A percentile compares a stretch with the other conserved stretches of the same genome.
Evolutionary conservation across 2,888 invertebrate species (phyloP).

Genomic region (Clepsis dumicolana): DNA sequence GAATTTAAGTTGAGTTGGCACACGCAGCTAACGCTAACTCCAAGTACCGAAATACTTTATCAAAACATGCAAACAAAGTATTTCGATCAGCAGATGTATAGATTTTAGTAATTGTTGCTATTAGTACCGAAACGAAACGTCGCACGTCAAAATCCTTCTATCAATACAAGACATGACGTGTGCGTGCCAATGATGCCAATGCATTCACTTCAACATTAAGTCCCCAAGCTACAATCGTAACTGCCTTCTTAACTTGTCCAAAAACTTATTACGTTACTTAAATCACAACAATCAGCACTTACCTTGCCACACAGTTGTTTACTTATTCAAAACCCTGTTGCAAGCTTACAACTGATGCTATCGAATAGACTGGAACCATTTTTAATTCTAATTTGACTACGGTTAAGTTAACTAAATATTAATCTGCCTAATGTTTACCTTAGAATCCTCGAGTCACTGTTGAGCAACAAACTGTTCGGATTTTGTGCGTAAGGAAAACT

Average conservation of each 20-base stretch:
- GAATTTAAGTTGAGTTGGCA: no score
- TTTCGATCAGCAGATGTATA: no score
- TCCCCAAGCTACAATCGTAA: neutral
- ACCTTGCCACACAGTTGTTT: slow-evolving; percentile 10
- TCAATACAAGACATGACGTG: no score
- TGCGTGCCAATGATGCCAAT: no score
- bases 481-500: neutral
- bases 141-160: no score
- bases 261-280: neutral
- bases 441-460: neutral
- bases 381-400: slow-evolving; percentile 32
- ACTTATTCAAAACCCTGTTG: slow-evolving; percentile 35
- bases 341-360: slow-evolving; percentile 9
- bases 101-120: no score
- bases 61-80: no score
- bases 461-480: neutral
- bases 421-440: slow-evolving; percentile 27
- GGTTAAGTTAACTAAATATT: slow-evolving; percentile 26
- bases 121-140: no score
- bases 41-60: no score
- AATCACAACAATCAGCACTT: neutral
- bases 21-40: no score
- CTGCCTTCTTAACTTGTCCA: neutral
- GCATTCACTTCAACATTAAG: no score
- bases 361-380: slow-evolving; percentile 26